Conservation (phyloP, 1,140 invertebrate genomes). For the Cherax quadricarinatus region DNA sequence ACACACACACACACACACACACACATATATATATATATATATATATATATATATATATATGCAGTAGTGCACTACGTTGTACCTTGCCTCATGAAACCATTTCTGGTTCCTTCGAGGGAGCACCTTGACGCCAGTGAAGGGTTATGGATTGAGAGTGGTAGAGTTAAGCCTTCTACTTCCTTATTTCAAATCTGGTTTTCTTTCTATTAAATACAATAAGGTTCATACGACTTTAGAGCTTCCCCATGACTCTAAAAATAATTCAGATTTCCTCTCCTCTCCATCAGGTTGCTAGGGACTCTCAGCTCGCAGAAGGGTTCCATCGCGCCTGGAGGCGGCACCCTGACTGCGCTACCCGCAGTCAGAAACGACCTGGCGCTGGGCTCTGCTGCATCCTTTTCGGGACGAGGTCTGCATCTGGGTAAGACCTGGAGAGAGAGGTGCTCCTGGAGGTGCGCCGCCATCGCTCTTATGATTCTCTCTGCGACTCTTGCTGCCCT, state of each 20-base stretch:
- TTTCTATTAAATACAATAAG: too few relatives aligned
- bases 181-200: too few relatives aligned
- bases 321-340: constrained; percentile 73
- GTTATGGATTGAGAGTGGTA: too few relatives aligned
- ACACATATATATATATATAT: too few relatives aligned
- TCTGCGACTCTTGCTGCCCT: constrained; percentile 91
- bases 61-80: too few relatives aligned
- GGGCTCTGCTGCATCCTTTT: constrained; percentile 82
- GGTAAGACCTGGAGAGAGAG: constrained; percentile 93
- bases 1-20: too few relatives aligned
- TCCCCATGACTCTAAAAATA: neutral
- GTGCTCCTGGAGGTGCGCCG: constrained; percentile 96
- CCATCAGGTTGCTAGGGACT: constrained; percentile 71
- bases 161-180: too few relatives aligned
- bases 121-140: too few relatives aligned
- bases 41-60: too few relatives aligned
- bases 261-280: neutral
- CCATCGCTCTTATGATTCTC: constrained; percentile 92
- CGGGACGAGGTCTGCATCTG: constrained; percentile 94
- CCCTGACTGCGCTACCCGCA: constrained; percentile 86
- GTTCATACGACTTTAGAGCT: too few relatives aligned
- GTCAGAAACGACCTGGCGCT: constrained; percentile 68
- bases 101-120: too few relatives aligned
- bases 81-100: too few relatives aligned
- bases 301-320: constrained; percentile 74